Percentiles rank a stretch among this genome's conserved stretches.
phyloP scores from a whole-genome alignment of 2,797 vertebrate species.

The Esox lucius region DNA sequence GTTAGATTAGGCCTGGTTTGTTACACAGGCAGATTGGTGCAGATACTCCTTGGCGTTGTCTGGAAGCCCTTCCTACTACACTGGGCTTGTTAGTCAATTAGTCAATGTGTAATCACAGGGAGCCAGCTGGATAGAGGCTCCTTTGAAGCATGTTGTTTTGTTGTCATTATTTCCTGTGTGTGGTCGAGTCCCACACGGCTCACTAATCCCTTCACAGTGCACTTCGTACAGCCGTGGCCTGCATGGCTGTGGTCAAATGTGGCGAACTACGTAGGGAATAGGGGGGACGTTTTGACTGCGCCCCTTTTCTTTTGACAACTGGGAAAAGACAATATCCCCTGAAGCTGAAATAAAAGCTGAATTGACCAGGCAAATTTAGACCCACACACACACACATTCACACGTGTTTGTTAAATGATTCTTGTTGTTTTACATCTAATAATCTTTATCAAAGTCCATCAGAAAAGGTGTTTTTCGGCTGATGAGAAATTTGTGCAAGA shows the following conservation, averaged over 20 bases:
- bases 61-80: neutral
- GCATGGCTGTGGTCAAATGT: neutral
- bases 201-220: neutral
- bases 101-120: neutral
- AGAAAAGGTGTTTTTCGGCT: slow-evolving; percentile 36
- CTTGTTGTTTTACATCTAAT: slow-evolving; percentile 29
- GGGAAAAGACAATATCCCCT: slow-evolving; percentile 14
- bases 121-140: neutral
- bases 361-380: slow-evolving; percentile 23
- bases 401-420: slow-evolving; percentile 9
- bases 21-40: neutral
- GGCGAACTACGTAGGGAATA: neutral
- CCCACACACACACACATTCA: neutral
- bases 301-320: neutral
- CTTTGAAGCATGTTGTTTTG: slow-evolving; percentile 1
- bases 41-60: neutral
- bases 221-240: too few species aligned
- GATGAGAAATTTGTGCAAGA: slow-evolving; percentile 53
- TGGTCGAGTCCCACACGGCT: neutral
- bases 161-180: neutral
- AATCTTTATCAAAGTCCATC: slow-evolving; percentile 41
- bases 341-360: slow-evolving; percentile 14
- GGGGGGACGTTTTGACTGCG: neutral
- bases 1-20: too few species aligned
- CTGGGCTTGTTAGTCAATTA: neutral